Conservation (phyloP, 1,140 invertebrate species). For the Drosophila paulistorum region DNA sequence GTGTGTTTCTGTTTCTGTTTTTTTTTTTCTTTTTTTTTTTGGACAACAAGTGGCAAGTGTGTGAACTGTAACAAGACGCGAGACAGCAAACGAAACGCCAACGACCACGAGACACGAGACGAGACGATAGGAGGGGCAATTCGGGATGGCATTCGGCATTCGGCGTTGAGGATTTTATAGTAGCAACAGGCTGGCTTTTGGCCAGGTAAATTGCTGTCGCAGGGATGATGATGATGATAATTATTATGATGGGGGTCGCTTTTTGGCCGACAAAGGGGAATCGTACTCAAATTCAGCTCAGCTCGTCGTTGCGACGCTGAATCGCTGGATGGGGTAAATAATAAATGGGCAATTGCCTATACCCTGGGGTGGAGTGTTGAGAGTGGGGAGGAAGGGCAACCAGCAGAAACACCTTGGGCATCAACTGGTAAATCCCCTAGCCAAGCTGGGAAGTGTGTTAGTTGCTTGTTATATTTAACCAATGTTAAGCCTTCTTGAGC, state of each 20-base stretch:
- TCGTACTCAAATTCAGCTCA: constrained; percentile 21
- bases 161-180: constrained; percentile 1
- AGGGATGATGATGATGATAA: background rate
- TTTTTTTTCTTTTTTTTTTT: constrained; percentile 16
- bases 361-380: too few relatives aligned
- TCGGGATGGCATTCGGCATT: constrained; percentile 6
- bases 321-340: constrained; percentile 39
- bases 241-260: constrained; percentile 21
- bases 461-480: background rate
- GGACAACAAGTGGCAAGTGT: constrained; percentile 75
- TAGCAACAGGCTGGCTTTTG: constrained; percentile 51
- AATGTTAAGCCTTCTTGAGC: background rate
- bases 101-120: background rate
- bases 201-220: constrained; percentile 27
- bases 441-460: background rate
- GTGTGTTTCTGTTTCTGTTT: constrained; percentile 1
- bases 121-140: constrained; percentile 10
- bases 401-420: constrained; percentile 1
- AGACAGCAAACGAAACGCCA: constrained; percentile 27
- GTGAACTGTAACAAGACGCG: constrained; percentile 50
- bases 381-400: background rate
- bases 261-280: constrained; percentile 27
- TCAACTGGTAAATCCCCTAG: background rate
- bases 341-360: constrained; percentile 4
- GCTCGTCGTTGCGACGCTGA: constrained; percentile 29